Conservation (phyloP, 35 echinoderm and acorn worm genomes). For the Ophioderma brevispina region DNA sequence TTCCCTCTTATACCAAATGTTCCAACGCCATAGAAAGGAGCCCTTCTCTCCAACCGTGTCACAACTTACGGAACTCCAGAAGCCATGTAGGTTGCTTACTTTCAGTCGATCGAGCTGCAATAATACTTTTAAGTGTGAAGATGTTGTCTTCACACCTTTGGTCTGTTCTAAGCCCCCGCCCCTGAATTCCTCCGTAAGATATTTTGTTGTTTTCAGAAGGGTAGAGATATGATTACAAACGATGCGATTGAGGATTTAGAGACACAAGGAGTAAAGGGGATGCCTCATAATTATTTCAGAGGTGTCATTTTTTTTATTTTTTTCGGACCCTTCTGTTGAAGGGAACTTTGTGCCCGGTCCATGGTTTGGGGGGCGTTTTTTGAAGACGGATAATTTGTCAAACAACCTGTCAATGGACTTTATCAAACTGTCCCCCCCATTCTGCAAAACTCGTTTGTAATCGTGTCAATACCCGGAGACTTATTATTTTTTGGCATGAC, state of each 20-base stretch:
- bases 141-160: background rate
- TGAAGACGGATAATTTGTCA: background rate
- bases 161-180: background rate
- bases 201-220: background rate
- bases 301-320: background rate
- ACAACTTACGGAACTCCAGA: background rate
- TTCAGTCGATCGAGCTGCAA: background rate
- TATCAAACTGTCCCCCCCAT: background rate
- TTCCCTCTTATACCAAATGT: slow-evolving; percentile 11
- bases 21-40: background rate
- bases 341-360: background rate
- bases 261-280: background rate
- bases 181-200: background rate
- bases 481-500: too few relatives aligned
- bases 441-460: background rate
- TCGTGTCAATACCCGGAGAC: too few relatives aligned
- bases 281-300: background rate
- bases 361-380: background rate
- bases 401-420: background rate
- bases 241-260: background rate
- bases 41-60: background rate
- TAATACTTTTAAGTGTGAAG: background rate
- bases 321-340: too few relatives aligned
- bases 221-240: background rate
- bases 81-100: slow-evolving; percentile 14